Base-by-base conservation (phyloP, 53 echinoderm and acorn worm species). In the Crossaster papposus region DNA sequence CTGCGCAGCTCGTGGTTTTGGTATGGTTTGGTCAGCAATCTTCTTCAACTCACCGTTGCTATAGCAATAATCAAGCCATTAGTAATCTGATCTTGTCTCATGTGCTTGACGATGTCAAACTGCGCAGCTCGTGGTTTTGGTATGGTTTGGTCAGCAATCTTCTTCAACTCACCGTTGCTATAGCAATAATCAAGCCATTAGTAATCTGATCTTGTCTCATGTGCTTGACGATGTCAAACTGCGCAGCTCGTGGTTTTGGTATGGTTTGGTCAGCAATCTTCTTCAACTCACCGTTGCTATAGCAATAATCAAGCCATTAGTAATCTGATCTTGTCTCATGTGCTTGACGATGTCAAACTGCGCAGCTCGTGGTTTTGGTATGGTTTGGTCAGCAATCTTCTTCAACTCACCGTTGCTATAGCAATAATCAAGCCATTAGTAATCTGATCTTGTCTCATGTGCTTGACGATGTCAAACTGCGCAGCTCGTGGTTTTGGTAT, bases 131-230 rank as follows among this genome's bases (percentile, higher is more conserved):
- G 77, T 22, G 97, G 97, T 51, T 94, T 92, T 33, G 97, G 97
- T 12, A 97, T 97, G 24, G 93, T 95, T 82, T 95, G 95, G 78
- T 97, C 95, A 54, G 97, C 97, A 33, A 96, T 96, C 92, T 95
- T 97, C 97, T 96, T 97, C 89, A 97, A 82, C 76, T 97, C 97
- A 36, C 93, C 88, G 85, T 97, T 97, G 91, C n/a, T 36, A 97
- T 97, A 23, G 97, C 97, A 33, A 81, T 94, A 50, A 95, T 80
- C 17, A 97, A 92, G 31, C 97, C 97, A 79, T 97, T 95, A 10
- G 97, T 97, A 72, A 97, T 97, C 89, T 97, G 95, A 81, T 97
- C 97, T 64, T 97, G 97, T 23, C 97, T 86, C 95, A 97, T 97
- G 65, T 97, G 96, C 78, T 97, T 97, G 51, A 97, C 97, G 15